Evolutionary conservation across 2,888 invertebrate genomes (phyloP).

Genomic region (Pycnomerus fuliginosus): DNA sequence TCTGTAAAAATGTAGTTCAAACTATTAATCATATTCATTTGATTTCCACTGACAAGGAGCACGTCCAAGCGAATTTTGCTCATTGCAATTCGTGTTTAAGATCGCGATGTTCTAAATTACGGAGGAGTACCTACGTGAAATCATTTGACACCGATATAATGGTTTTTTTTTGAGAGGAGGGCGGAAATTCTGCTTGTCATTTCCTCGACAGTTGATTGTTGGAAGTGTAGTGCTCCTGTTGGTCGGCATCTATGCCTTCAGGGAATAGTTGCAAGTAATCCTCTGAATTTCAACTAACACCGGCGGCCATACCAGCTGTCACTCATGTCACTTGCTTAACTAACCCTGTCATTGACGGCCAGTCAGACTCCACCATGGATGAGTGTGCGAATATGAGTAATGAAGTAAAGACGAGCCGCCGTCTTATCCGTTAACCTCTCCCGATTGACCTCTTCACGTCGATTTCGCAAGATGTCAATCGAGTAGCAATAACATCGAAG

Average conservation of each 20-base stretch:
- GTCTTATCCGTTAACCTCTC: constrained; percentile 5
- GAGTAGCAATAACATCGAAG: too few relatives aligned
- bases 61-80: too few relatives aligned
- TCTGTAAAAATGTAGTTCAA: constrained; percentile 38
- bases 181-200: constrained; percentile 24
- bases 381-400: constrained; percentile 50
- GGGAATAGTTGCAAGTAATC: constrained; percentile 44
- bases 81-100: too few relatives aligned
- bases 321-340: constrained; percentile 48
- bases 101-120: too few relatives aligned
- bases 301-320: constrained; percentile 51
- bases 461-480: neutral
- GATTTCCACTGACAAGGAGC: neutral
- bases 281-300: constrained; percentile 42
- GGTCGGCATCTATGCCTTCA: constrained; percentile 30
- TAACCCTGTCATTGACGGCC: constrained; percentile 46
- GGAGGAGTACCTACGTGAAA: too few relatives aligned
- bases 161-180: too few relatives aligned
- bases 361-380: constrained; percentile 42
- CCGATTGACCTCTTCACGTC: neutral
- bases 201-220: too few relatives aligned
- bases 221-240: constrained; percentile 30
- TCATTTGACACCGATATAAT: too few relatives aligned
- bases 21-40: constrained; percentile 33
- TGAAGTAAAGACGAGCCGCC: constrained; percentile 46